phyloP scores from a whole-genome alignment of 2,113 vertebrate species.

The Excalfactoria chinensis region DNA sequence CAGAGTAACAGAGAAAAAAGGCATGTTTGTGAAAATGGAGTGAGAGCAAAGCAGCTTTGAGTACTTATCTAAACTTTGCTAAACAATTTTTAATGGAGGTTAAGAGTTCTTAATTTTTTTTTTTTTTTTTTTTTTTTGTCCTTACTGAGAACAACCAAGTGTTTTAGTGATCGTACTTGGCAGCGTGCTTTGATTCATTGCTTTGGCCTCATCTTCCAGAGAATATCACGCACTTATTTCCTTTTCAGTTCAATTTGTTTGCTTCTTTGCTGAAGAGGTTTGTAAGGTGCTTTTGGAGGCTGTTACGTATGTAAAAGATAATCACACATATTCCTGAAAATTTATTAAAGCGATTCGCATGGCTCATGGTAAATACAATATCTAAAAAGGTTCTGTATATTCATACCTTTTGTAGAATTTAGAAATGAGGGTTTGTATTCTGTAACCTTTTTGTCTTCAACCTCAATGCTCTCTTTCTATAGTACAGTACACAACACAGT shows the following conservation, averaged over 20 bases:
- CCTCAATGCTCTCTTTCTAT: conserved; percentile 54
- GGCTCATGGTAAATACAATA: conserved; percentile 28
- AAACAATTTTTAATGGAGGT: background rate
- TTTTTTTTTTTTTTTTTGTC: background rate
- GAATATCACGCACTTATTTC: background rate
- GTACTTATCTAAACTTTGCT: background rate
- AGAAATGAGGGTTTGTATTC: conserved; percentile 51
- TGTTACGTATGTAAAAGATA: background rate
- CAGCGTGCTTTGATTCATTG: background rate
- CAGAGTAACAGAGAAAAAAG: background rate
- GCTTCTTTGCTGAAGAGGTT: conserved; percentile 25
- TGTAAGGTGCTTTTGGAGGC: conserved; percentile 2
- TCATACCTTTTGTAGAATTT: conserved; percentile 42
- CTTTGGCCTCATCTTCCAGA: conserved; percentile 5
- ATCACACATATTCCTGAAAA: conserved; percentile 4
- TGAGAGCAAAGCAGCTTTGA: background rate
- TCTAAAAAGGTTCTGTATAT: conserved; percentile 35
- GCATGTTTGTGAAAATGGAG: background rate
- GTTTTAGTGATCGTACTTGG: background rate
- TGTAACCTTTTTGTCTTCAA: conserved; percentile 43
- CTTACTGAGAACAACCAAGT: background rate
- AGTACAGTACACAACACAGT: conserved; percentile 26
- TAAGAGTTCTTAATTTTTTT: background rate
- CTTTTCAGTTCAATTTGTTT: background rate
- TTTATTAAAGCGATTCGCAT: background rate